Percentiles rank a stretch among this genome's conserved stretches.
These are phyloP conservation scores for Ammodytes marinus DNA, from an alignment of 2,113 vertebrate genomes.

Conservation along the genomic window DNA sequence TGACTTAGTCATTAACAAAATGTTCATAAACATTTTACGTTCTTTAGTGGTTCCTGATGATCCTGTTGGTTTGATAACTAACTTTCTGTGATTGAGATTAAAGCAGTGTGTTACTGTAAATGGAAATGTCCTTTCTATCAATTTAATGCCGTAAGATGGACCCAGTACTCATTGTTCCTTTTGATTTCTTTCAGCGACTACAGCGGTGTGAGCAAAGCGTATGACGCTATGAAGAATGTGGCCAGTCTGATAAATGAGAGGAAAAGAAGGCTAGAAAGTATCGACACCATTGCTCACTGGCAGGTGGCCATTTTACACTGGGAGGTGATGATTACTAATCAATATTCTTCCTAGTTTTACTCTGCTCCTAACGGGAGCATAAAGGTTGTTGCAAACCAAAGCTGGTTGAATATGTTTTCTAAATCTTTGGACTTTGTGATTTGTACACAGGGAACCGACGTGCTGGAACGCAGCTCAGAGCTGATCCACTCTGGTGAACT, in stretches of 20 bases:
- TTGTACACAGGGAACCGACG: conserved; percentile 88
- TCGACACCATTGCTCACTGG: conserved; percentile 97
- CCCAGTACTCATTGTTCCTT: conserved; percentile 6
- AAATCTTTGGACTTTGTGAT: background rate
- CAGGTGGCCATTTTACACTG: conserved; percentile 96
- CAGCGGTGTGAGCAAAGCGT: conserved; percentile 89
- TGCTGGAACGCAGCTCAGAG: conserved; percentile 94
- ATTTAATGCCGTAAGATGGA: background rate
- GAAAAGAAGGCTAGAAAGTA: conserved; percentile 94
- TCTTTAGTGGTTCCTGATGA: no score
- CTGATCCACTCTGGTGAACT: conserved; percentile 96
- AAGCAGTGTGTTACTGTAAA: background rate
- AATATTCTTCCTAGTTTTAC: background rate
- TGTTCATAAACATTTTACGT: background rate
- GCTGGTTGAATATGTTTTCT: background rate
- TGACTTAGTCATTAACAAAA: background rate
- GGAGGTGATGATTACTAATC: conserved; percentile 88
- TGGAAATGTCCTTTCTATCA: background rate
- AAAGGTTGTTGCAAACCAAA: background rate
- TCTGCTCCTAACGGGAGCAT: background rate
- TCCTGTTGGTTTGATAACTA: background rate
- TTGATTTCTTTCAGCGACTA: conserved; percentile 88
- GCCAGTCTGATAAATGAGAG: conserved; percentile 97
- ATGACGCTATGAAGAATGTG: conserved; percentile 97
- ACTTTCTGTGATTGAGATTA: background rate